phyloP scores from a whole-genome alignment of 2,113 vertebrate species.

The Mormyrus lacerda region DNA sequence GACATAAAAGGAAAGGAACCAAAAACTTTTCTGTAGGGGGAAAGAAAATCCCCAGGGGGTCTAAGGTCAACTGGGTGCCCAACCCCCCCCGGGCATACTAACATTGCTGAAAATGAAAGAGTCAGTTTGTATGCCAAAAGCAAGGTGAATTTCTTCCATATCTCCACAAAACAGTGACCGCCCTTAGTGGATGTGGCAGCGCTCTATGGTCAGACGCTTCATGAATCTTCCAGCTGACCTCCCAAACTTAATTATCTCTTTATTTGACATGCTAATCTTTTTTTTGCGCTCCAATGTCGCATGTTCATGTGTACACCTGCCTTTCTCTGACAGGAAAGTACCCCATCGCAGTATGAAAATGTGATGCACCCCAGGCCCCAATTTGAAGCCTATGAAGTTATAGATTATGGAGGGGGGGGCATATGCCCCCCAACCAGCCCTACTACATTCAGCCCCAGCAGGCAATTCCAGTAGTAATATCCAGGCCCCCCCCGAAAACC shows the following conservation, averaged over 20 bases:
- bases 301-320: neutral
- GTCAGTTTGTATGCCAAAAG: neutral
- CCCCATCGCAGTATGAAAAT: slow-evolving; percentile 51
- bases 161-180: neutral
- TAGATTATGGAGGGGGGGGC: slow-evolving; percentile 32
- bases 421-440: slow-evolving; percentile 29
- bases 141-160: neutral
- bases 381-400: slow-evolving; percentile 40
- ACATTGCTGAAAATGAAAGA: neutral
- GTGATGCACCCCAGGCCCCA: slow-evolving; percentile 38
- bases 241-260: neutral
- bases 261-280: neutral
- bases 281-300: neutral
- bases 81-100: neutral
- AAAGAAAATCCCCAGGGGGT: neutral
- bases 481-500: slow-evolving; percentile 25
- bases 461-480: slow-evolving; percentile 16
- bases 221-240: neutral
- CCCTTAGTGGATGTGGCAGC: neutral
- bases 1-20: neutral
- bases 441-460: slow-evolving; percentile 48
- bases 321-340: slow-evolving; percentile 35
- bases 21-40: neutral
- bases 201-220: neutral
- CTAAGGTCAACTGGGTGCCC: neutral